Evolutionary conservation across 1,140 invertebrate genomes (phyloP).

Genomic region (Brachystomella parvula): DNA sequence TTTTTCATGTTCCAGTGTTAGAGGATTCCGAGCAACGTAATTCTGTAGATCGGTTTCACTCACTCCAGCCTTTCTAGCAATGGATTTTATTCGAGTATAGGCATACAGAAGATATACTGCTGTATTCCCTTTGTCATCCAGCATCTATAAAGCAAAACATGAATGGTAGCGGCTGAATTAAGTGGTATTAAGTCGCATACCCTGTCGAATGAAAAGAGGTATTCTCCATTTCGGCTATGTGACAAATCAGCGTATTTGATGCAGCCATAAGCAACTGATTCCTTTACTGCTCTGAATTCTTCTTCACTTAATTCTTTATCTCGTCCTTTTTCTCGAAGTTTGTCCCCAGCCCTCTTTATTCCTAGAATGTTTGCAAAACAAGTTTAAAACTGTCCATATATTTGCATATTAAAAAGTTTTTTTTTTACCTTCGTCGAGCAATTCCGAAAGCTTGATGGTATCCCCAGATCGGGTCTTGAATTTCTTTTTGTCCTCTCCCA

Average conservation of each 20-base stretch:
- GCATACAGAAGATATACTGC: slow-evolving; percentile 96
- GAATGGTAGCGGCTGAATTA: slow-evolving; percentile 1
- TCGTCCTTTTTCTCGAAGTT: slow-evolving; percentile 81
- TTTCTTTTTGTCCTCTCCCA: slow-evolving; percentile 98
- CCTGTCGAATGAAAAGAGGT: slow-evolving; percentile 97
- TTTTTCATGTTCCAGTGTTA: slow-evolving; percentile 76
- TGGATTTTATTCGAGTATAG: slow-evolving; percentile 86
- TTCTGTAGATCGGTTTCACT: slow-evolving; percentile 51
- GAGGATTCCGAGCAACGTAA: slow-evolving; percentile 48
- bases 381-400: not conserved
- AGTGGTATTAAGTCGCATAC: slow-evolving; percentile 41
- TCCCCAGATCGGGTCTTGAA: slow-evolving; percentile 98
- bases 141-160: slow-evolving; percentile 60
- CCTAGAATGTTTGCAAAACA: slow-evolving; percentile 46
- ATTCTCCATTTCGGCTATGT: slow-evolving; percentile 88
- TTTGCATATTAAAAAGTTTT: not conserved
- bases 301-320: slow-evolving; percentile 74
- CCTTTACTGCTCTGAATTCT: slow-evolving; percentile 75
- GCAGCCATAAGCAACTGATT: slow-evolving; percentile 93
- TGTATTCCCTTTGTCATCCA: slow-evolving; percentile 97
- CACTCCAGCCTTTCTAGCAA: slow-evolving; percentile 69
- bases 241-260: slow-evolving; percentile 97
- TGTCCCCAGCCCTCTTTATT: slow-evolving; percentile 69
- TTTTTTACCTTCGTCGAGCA: slow-evolving; percentile 83
- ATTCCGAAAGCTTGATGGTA: slow-evolving; percentile 77